These are phyloP conservation scores for Oreochromis niloticus DNA, from an alignment of 2,113 vertebrate genomes.

Conservation along the genomic window DNA sequence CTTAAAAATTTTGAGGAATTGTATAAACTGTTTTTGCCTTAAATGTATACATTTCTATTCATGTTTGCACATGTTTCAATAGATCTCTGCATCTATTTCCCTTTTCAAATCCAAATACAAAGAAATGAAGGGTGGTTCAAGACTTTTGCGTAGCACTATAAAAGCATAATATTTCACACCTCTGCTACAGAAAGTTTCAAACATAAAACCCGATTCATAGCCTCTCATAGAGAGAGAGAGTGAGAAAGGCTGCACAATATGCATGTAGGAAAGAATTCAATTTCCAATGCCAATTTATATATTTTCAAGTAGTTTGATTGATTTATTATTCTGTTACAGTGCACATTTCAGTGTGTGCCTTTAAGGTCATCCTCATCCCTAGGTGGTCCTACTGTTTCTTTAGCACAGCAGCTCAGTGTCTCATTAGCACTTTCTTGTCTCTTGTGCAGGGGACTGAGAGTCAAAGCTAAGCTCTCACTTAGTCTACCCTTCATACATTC, in stretches of 20 bases:
- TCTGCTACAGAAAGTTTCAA: not conserved
- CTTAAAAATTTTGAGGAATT: not conserved
- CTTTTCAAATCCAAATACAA: not conserved
- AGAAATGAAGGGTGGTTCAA: accelerated
- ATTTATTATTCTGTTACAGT: not conserved
- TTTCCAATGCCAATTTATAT: not conserved
- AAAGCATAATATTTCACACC: not conserved
- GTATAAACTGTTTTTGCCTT: not conserved
- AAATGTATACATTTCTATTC: not conserved
- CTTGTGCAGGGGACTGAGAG: constrained; percentile 14
- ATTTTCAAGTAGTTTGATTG: not conserved
- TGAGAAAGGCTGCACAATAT: not conserved
- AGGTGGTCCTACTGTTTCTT: not conserved
- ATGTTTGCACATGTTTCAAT: not conserved
- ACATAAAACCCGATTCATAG: not conserved
- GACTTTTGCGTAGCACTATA: not conserved
- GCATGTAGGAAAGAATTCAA: not conserved
- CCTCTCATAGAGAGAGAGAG: not conserved
- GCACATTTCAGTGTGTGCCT: not conserved
- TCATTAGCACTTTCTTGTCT: constrained; percentile 49
- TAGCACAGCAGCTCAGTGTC: constrained; percentile 34
- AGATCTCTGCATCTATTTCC: not conserved
- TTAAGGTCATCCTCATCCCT: constrained; percentile 28
- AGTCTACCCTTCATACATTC: not conserved
- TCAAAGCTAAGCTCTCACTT: constrained; percentile 9